Base-by-base conservation (phyloP, 2,113 vertebrate species). In the Pavo muticus region DNA sequence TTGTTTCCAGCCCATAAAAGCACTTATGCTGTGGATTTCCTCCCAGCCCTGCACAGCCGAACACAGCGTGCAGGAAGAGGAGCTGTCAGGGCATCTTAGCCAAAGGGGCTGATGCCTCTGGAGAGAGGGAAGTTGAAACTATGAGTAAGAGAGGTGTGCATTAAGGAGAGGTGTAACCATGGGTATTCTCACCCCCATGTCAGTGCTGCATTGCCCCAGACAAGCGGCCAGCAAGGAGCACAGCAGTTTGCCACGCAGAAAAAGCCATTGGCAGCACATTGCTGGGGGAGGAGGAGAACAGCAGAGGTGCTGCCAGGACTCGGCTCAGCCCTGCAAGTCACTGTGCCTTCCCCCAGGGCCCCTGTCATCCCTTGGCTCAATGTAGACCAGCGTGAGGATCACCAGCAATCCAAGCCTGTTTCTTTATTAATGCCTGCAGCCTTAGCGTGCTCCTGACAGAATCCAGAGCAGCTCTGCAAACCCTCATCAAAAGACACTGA, bases 81-180 rank as follows among this genome's bases (percentile, higher is more conserved):
- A 94, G 70, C 82, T 95, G 93, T 95, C 93, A 91, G 94, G 81
- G 91, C 68, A 64, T 91, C 90, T 97, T 94, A 97, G 76, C 91
- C 82, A 77, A 93, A 92, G 91, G 83, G 80, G 73, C 54, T 32
- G 40, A 95, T 2, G 24, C 81, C 93, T 87, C 77, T 9, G 6
- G 85, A 90, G 71, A 69, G 76, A 85, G 75, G 84, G 16, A 84
- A 83, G 72, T 23, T 67, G 78, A 82, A 91, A 84, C 70, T 6
- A 25, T 3, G 86, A 77, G 73, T 16, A 9, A 84, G 47, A 39
- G 50, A 52, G 50, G 50, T 17, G 52, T 54, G 52, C 52, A 54
- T 30, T 29, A 25, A 30, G 52, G 27, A 30, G 52, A 54, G 52
- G 27, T 29, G 52, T 40, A 65, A 63, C 24, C 14, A 10, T 0